Conservation (phyloP, 2,113 vertebrate species). For the Apteryx owenii region DNA sequence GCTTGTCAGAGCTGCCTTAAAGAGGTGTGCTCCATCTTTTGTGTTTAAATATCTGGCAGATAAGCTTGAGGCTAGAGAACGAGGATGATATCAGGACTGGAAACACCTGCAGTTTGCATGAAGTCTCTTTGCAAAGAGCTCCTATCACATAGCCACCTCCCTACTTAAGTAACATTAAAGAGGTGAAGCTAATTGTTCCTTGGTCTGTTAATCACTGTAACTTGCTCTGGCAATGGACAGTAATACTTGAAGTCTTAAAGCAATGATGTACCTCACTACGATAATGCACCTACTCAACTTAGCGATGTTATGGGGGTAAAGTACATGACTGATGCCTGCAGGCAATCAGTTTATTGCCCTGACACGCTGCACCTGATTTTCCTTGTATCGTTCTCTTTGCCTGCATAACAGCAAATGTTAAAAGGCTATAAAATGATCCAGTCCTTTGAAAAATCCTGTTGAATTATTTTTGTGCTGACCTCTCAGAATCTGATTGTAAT, state of each 20-base stretch:
- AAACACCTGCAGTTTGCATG: not conserved
- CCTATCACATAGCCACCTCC: not conserved
- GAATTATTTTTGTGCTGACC: not conserved
- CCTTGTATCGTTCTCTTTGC: not conserved
- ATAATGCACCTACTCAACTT: not conserved
- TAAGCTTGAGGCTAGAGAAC: not conserved
- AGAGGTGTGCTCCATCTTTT: not conserved
- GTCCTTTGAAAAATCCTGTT: not conserved
- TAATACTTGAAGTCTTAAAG: not conserved
- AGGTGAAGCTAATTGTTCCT: not conserved
- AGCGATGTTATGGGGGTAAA: not conserved
- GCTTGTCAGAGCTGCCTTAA: not conserved
- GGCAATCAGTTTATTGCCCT: not conserved
- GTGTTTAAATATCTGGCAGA: not conserved
- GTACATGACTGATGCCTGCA: not conserved
- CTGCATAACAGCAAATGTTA: not conserved
- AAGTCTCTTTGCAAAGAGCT: not conserved
- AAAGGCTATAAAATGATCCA: not conserved
- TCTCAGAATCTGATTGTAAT: not conserved
- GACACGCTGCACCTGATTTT: not conserved
- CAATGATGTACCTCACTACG: not conserved
- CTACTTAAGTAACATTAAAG: not conserved
- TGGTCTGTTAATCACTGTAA: not conserved
- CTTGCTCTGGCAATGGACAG: not conserved
- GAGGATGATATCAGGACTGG: not conserved